phyloP scores from a whole-genome alignment of 2,113 vertebrate species.

The Hucho hucho region DNA sequence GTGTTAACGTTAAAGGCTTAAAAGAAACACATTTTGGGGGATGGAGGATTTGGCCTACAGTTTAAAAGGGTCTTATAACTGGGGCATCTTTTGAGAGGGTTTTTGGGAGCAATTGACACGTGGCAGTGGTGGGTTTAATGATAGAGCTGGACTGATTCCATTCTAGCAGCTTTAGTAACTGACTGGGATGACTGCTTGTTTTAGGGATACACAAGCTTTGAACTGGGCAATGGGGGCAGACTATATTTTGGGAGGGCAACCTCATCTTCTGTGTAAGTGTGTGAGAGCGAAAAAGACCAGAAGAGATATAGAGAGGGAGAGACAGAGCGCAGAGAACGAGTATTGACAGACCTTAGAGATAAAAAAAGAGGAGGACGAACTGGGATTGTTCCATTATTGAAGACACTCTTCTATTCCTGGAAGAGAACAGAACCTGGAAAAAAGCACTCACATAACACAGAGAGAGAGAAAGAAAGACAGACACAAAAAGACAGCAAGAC shows the following conservation, averaged over 20 bases:
- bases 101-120: not conserved
- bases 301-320: too few species aligned
- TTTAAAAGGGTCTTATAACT: not conserved
- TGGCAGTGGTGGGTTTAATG: not conserved
- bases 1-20: conserved; percentile 24
- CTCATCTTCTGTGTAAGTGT: not conserved
- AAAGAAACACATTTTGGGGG: conserved; percentile 4
- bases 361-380: not conserved
- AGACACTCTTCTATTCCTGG: conserved; percentile 22
- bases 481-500: not conserved
- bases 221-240: too few species aligned
- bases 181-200: not conserved
- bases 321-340: too few species aligned
- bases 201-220: too few species aligned
- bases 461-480: not conserved
- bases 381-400: conserved; percentile 31
- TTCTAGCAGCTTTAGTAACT: not conserved
- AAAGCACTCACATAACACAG: too few species aligned
- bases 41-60: not conserved
- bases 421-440: conserved; percentile 8
- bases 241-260: too few species aligned
- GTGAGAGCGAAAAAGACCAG: not conserved
- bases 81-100: not conserved
- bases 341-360: too few species aligned
- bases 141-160: not conserved